Conservation (phyloP, 2,113 vertebrate species). For the Barbus barbus region DNA sequence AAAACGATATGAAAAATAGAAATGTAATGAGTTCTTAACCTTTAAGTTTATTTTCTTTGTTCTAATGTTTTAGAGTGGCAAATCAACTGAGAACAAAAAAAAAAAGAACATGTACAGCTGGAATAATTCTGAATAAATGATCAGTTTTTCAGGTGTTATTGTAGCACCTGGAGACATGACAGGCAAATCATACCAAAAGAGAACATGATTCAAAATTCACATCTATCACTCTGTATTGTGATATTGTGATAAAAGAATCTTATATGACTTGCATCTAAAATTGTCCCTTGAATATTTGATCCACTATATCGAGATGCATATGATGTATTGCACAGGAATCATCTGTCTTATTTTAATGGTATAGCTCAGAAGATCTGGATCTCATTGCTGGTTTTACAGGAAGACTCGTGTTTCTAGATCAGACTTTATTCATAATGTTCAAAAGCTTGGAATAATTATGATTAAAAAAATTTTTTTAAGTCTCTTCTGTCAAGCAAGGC, state of each 20-base stretch:
- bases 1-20: too few relatives aligned
- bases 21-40: too few relatives aligned
- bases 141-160: background rate
- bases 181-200: background rate
- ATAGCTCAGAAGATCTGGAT: background rate
- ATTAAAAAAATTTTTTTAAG: too few relatives aligned
- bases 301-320: background rate
- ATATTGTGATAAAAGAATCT: background rate
- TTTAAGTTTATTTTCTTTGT: too few relatives aligned
- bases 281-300: background rate
- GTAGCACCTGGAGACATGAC: background rate
- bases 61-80: too few relatives aligned
- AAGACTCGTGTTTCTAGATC: background rate
- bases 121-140: background rate
- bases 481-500: too few relatives aligned
- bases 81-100: background rate
- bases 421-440: background rate
- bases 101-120: too few relatives aligned
- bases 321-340: background rate
- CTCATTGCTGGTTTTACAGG: background rate
- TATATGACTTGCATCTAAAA: background rate
- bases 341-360: background rate
- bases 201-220: background rate
- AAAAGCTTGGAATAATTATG: background rate
- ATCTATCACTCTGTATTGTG: background rate